These are phyloP conservation scores for Neopipo cinnamomea DNA, from an alignment of 2,113 vertebrate species.

Conservation along the genomic window DNA sequence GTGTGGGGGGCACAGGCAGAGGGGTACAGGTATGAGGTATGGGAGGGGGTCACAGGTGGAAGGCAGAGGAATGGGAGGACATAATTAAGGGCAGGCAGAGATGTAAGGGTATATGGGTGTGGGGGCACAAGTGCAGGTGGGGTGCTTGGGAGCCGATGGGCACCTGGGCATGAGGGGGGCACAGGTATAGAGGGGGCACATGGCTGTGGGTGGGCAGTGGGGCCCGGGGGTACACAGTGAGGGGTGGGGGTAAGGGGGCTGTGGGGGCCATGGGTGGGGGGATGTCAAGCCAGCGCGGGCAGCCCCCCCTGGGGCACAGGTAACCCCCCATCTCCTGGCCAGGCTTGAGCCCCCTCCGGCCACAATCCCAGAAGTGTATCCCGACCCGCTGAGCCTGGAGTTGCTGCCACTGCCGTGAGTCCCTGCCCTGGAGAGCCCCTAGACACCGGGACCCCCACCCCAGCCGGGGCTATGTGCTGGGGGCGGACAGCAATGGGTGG, in stretches of 20 bases:
- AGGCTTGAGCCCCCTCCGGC: not conserved
- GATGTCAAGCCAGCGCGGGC: accelerated
- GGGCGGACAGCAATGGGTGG: accelerated
- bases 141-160: not conserved
- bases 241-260: not conserved
- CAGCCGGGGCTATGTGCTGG: accelerated
- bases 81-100: not conserved
- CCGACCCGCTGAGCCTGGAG: not conserved
- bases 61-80: not conserved
- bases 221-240: accelerated
- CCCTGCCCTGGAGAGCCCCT: not conserved
- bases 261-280: not conserved
- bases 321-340: not conserved
- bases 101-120: accelerated
- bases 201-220: not conserved
- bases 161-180: accelerated
- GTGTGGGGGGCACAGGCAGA: no score
- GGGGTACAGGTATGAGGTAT: no score
- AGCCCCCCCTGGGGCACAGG: not conserved
- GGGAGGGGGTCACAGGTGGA: no score
- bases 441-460: no score
- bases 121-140: not conserved
- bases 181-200: not conserved
- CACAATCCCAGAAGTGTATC: accelerated
- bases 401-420: not conserved